Conservation (phyloP, 2,113 vertebrate species). For the Pterocles orientalis region DNA sequence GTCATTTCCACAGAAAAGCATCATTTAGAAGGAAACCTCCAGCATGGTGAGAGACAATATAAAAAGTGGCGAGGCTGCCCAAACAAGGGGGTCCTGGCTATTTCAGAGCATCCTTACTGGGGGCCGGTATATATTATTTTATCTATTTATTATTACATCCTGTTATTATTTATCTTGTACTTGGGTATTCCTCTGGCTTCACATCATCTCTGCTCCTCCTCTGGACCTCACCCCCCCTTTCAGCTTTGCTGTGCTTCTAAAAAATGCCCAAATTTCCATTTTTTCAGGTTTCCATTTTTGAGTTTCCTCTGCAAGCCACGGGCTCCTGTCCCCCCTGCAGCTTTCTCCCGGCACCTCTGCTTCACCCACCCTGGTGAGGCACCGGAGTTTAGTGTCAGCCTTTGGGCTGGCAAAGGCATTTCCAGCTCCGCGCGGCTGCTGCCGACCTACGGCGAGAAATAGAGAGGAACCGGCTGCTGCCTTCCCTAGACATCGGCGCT, state of each 20-base stretch:
- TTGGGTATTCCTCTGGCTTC: neutral
- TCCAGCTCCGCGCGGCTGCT: neutral
- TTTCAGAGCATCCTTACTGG: neutral
- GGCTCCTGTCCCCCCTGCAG: neutral
- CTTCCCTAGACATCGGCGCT: neutral
- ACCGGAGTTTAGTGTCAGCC: neutral
- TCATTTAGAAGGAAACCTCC: neutral
- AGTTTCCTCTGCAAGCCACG: neutral
- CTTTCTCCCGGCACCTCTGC: neutral
- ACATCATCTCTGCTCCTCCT: neutral
- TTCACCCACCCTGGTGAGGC: neutral
- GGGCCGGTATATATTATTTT: too few species aligned
- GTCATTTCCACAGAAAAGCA: neutral
- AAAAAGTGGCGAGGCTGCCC: neutral
- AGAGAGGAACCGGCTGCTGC: rapidly evolving
- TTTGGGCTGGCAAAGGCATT: neutral
- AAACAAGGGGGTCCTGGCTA: neutral
- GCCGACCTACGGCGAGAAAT: neutral
- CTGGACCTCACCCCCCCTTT: neutral
- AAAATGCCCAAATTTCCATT: neutral
- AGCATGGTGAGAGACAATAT: too few species aligned
- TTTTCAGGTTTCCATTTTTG: neutral
- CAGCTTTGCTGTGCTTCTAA: neutral
- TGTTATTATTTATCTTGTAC: neutral
- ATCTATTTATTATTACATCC: neutral